Conservation (phyloP, 92 coral and sea anemone species). For the Anthopleura xanthogrammica region DNA sequence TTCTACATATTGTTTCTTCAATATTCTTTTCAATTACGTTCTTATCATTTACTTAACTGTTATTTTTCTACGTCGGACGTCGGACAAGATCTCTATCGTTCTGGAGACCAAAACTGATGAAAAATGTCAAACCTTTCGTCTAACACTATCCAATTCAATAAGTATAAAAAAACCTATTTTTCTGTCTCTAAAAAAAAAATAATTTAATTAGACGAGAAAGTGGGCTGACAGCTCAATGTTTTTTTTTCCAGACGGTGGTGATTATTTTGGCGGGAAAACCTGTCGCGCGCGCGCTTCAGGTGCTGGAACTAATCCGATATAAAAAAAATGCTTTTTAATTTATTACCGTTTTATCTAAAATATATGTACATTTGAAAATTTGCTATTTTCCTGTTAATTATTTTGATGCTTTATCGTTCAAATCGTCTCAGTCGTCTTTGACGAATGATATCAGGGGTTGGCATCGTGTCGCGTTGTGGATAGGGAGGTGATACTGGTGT, state of each 20-base stretch:
- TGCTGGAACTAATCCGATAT: neutral
- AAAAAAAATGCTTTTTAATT: neutral
- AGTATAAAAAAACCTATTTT: too few species aligned
- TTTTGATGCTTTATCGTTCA: conserved; percentile 30
- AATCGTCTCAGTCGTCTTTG: conserved; percentile 67
- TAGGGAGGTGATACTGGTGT: conserved; percentile 33
- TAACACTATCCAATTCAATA: too few species aligned
- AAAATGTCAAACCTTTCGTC: too few species aligned
- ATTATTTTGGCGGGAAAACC: neutral
- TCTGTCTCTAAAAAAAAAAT: neutral
- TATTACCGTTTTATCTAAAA: neutral
- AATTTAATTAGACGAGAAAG: neutral
- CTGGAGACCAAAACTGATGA: too few species aligned
- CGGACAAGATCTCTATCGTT: too few species aligned
- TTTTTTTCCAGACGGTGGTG: neutral
- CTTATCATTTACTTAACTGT: too few species aligned
- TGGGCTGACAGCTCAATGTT: neutral
- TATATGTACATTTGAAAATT: neutral
- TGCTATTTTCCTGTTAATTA: neutral
- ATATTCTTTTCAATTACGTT: too few species aligned
- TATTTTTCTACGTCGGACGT: neutral
- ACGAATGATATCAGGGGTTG: conserved; percentile 57
- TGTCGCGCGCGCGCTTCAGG: neutral
- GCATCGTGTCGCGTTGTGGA: conserved; percentile 41
- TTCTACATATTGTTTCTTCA: too few species aligned